These are phyloP conservation scores for Trichogramma pretiosum DNA, from an alignment of 1,140 invertebrate species.

Conservation along the genomic window DNA sequence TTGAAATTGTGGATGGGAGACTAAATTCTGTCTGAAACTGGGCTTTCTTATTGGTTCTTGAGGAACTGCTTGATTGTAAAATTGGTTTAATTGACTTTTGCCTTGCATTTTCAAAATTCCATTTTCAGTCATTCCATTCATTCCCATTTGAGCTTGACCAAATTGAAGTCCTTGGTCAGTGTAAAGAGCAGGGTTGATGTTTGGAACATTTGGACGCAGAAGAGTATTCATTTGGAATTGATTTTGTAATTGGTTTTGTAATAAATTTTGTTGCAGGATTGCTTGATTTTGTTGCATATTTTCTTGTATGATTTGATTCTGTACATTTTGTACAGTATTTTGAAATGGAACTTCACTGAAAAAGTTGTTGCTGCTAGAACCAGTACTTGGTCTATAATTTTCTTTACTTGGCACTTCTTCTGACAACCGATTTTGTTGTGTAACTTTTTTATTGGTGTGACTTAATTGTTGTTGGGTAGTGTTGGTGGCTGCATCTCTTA, in stretches of 20 bases:
- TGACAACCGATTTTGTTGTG: constrained; percentile 22
- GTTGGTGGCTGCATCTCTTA: constrained; percentile 36
- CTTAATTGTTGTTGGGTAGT: constrained; percentile 29
- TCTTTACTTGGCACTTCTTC: constrained; percentile 29
- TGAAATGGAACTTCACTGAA: constrained; percentile 32
- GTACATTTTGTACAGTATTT: constrained; percentile 42
- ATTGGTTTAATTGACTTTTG: constrained; percentile 16
- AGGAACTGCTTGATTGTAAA: constrained; percentile 33
- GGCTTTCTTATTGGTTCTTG: constrained; percentile 36
- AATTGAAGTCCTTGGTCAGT: constrained; percentile 9
- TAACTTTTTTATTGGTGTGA: constrained; percentile 19
- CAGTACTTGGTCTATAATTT: constrained; percentile 21
- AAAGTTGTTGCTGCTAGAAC: constrained; percentile 22
- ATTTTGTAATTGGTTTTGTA: constrained; percentile 33
- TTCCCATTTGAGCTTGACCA: constrained; percentile 11
- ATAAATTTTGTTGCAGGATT: constrained; percentile 29
- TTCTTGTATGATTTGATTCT: constrained; percentile 44
- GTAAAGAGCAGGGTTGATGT: constrained; percentile 24
- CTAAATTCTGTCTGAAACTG: constrained; percentile 26
- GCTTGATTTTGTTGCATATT: constrained; percentile 42
- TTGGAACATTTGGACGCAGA: constrained; percentile 27
- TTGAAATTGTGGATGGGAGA: constrained; percentile 18
- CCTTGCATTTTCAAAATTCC: constrained; percentile 27
- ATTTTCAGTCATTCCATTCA: constrained; percentile 25
- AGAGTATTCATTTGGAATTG: constrained; percentile 24